Percentiles rank a stretch among this genome's conserved stretches.
These are phyloP conservation scores for Meloe dianella DNA, from an alignment of 2,888 invertebrate species.

Conservation along the genomic window DNA sequence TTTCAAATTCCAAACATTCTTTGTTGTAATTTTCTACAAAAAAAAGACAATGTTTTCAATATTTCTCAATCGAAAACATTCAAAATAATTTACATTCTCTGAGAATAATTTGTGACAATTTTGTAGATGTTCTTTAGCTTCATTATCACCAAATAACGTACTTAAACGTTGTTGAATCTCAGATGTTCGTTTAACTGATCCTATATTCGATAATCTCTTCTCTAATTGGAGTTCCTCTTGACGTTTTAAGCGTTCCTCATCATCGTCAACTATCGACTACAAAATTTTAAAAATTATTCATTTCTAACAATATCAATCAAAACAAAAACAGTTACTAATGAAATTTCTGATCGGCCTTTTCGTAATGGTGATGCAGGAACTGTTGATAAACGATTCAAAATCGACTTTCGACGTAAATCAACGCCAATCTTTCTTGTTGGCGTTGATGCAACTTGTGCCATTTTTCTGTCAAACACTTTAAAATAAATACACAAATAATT, in stretches of 20 bases:
- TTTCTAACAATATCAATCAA: too few species aligned
- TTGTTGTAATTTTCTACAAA: constrained; percentile 81
- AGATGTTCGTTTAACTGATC: not conserved
- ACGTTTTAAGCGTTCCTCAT: constrained; percentile 41
- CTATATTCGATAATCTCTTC: constrained; percentile 31
- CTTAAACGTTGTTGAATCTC: constrained; percentile 33
- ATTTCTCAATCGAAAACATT: not conserved
- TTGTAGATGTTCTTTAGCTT: constrained; percentile 73
- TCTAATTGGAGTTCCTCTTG: constrained; percentile 36
- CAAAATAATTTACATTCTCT: constrained; percentile 69
- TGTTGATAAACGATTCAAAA: too few species aligned
- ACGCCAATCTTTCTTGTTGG: too few species aligned
- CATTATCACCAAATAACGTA: constrained; percentile 50
- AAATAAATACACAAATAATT: too few species aligned
- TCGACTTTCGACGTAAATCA: too few species aligned
- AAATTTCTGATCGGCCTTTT: too few species aligned
- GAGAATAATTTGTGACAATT: constrained; percentile 78
- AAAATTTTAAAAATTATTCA: too few species aligned
- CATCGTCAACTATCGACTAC: constrained; percentile 22
- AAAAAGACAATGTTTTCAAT: not conserved
- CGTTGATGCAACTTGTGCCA: too few species aligned
- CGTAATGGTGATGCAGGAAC: too few species aligned
- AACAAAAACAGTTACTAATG: too few species aligned
- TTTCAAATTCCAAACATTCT: constrained; percentile 88
- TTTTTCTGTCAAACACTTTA: too few species aligned